Conservation (phyloP, 2,113 vertebrate genomes). For the Sturnira hondurensis region DNA sequence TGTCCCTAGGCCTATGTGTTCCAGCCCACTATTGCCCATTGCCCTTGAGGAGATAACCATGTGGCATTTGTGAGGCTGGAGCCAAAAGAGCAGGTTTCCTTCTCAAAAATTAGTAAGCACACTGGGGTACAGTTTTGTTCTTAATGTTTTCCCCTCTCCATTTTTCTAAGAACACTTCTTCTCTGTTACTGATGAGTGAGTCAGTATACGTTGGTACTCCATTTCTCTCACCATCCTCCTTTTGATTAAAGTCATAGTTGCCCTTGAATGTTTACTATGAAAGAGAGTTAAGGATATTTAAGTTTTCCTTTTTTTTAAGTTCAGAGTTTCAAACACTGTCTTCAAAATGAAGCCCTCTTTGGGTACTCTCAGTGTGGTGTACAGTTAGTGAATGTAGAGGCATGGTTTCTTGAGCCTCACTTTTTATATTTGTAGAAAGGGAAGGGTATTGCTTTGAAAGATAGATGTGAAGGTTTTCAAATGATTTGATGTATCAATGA, state of each 20-base stretch:
- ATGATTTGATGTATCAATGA: slow-evolving; percentile 24
- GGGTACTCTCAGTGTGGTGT: not conserved
- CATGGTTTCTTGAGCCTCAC: not conserved
- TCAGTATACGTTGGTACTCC: slow-evolving; percentile 30
- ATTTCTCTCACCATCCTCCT: slow-evolving; percentile 47
- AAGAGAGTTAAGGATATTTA: slow-evolving; percentile 11
- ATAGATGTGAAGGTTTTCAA: slow-evolving; percentile 28
- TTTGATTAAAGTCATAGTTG: slow-evolving; percentile 30
- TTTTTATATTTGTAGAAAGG: slow-evolving; percentile 34
- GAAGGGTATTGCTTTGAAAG: slow-evolving; percentile 27
- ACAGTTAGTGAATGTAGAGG: not conserved
- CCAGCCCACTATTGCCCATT: not conserved
- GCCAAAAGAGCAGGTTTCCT: slow-evolving; percentile 58
- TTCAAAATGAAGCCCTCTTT: slow-evolving; percentile 22
- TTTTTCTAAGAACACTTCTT: slow-evolving; percentile 69
- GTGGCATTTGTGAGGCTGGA: slow-evolving; percentile 38
- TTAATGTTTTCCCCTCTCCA: slow-evolving; percentile 48
- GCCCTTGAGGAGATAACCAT: slow-evolving; percentile 23
- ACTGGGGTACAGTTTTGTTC: slow-evolving; percentile 64
- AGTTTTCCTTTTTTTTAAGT: not conserved
- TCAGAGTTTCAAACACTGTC: slow-evolving; percentile 12
- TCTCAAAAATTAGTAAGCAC: slow-evolving; percentile 55
- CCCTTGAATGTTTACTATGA: slow-evolving; percentile 18
- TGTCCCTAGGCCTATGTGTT: not conserved
- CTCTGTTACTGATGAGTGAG: slow-evolving; percentile 57